phyloP scores from a whole-genome alignment of 2,113 vertebrate genomes.

The Montifringilla adamsi region DNA sequence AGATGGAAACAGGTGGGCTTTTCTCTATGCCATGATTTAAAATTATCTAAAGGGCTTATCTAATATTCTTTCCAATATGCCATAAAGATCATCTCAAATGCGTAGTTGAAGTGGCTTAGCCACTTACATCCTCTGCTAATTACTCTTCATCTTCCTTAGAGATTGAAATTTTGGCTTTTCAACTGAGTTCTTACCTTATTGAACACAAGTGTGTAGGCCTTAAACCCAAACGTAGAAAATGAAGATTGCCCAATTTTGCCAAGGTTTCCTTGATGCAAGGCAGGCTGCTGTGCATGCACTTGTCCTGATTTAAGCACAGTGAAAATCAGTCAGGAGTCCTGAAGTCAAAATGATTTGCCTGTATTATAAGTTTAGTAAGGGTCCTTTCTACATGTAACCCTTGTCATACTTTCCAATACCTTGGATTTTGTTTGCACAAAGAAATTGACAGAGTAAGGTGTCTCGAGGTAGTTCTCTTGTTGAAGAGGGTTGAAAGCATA shows the following conservation, averaged over 20 bases:
- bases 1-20: neutral
- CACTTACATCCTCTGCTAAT: neutral
- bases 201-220: neutral
- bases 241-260: neutral
- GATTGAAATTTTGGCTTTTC: neutral
- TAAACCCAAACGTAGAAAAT: fast-evolving
- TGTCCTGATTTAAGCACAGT: neutral
- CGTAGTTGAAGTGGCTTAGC: neutral
- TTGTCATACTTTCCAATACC: neutral
- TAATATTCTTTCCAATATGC: neutral
- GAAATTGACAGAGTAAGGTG: neutral
- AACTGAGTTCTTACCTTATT: neutral
- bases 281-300: neutral
- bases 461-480: neutral
- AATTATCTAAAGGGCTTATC: neutral
- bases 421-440: neutral
- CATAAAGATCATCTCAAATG: neutral
- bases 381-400: neutral
- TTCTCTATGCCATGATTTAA: neutral
- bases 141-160: neutral
- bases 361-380: neutral
- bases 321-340: neutral
- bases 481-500: neutral
- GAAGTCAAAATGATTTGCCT: neutral
- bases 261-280: neutral